Conservation (phyloP, 2,113 vertebrate species). For the Myiozetetes cayanensis region DNA sequence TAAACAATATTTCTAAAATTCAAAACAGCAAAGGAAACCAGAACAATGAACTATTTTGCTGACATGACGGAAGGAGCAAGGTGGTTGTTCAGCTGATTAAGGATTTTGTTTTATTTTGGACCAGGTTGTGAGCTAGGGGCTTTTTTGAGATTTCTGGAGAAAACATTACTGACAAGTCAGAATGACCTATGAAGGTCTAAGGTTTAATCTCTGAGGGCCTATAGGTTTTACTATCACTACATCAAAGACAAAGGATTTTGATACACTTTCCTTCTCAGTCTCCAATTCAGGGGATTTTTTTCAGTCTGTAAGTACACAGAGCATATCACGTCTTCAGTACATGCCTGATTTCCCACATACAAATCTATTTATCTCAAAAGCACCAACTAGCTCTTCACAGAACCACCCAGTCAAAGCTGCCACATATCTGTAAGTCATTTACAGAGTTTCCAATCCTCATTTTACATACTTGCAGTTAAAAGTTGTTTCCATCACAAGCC, state of each 20-base stretch:
- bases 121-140: rapidly evolving
- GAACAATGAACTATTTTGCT: neutral
- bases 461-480: neutral
- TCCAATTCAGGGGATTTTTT: neutral
- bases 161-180: neutral
- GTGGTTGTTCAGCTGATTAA: neutral
- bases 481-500: neutral
- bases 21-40: neutral
- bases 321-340: neutral
- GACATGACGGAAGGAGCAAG: neutral
- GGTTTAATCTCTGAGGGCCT: neutral
- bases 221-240: neutral
- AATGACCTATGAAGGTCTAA: neutral
- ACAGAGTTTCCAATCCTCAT: neutral
- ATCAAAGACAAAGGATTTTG: neutral
- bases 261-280: neutral
- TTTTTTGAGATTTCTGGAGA: neutral
- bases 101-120: neutral
- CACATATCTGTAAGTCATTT: neutral
- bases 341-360: neutral
- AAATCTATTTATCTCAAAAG: neutral
- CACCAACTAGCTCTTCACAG: neutral
- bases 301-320: rapidly evolving
- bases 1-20: neutral
- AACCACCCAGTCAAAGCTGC: neutral